phyloP scores from a whole-genome alignment of 2,888 invertebrate species.

The Catocala sponsa region DNA sequence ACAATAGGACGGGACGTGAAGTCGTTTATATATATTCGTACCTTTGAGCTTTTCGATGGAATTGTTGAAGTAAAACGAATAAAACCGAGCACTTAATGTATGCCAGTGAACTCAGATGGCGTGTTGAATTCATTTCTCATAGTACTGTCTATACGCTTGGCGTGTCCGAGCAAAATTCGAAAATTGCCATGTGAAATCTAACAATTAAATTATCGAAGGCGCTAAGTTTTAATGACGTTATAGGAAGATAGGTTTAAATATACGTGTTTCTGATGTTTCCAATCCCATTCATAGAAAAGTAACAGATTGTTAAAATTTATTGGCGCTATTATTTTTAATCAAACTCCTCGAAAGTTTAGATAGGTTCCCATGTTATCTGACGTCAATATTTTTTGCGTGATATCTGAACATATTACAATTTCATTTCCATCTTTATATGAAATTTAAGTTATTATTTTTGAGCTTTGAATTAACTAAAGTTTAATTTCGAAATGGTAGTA shows the following conservation, averaged over 20 bases:
- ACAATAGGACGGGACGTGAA: slow-evolving; percentile 40
- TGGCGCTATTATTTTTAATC: slow-evolving; percentile 26
- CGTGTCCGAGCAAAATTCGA: slow-evolving; percentile 55
- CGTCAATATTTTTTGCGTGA: neutral
- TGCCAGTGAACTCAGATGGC: slow-evolving; percentile 55
- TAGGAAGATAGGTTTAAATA: slow-evolving; percentile 35
- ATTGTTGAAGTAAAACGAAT: slow-evolving; percentile 35
- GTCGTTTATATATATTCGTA: slow-evolving; percentile 21
- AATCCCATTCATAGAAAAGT: slow-evolving; percentile 48
- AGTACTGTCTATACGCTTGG: slow-evolving; percentile 51
- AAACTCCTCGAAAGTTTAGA: slow-evolving; percentile 10
- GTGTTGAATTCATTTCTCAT: slow-evolving; percentile 55
- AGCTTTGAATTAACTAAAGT: too few relatives aligned
- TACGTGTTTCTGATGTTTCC: slow-evolving; percentile 35
- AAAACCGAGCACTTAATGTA: slow-evolving; percentile 50
- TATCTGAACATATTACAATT: neutral
- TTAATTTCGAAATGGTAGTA: too few relatives aligned
- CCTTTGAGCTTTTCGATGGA: slow-evolving; percentile 19
- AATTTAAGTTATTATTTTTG: too few relatives aligned
- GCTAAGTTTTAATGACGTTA: slow-evolving; percentile 49
- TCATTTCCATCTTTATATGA: too few relatives aligned
- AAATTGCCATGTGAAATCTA: slow-evolving; percentile 57
- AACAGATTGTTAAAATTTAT: slow-evolving; percentile 36
- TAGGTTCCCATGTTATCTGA: slow-evolving; percentile 15
- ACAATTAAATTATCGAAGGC: slow-evolving; percentile 56